Base-by-base conservation (phyloP, 1,140 invertebrate genomes). In the Achroia grisella region DNA sequence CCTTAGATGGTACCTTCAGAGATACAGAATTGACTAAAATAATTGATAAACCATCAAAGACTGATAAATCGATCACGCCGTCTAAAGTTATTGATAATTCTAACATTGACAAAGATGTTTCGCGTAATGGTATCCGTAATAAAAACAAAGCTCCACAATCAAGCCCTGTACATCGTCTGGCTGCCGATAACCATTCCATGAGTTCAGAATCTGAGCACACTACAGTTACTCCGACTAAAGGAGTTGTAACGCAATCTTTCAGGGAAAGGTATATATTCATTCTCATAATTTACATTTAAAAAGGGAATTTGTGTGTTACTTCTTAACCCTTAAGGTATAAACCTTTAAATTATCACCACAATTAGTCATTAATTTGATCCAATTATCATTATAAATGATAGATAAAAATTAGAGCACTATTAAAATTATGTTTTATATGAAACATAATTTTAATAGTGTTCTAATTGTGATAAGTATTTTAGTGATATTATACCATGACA, bases 1-100 rank as follows among this genome's bases (percentile, higher is more conserved):
- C 96, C 44, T 88, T 98, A 43, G 95, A 97, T 89, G 96, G 96
- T 40, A 94, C 92, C 62, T 93, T 96, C 85, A 90, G 90, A 62
- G 95, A 97, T 79, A 95, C 73, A 49, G 67, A 80, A 60, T 43
- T 80, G 36, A 56, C 62, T 41, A 63, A 75, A 42, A 55, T 70
- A 49, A 44, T 53, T 33, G 63, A 78, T 54, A 85, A 70, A 53
- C 49, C 60, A 11, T 42, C 54, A 30, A 68, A 84, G 69, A 53
- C 56, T 55, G 68, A 76, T 32, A 81, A 71, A 62, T 71, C 48
- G 40, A 66, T 74, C 53, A 41, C 34, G 40, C 63, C 33, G 13
- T 14, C 44, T 10, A 71, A 63, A 62, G 2, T 6, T 23, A 6
- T 23, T 32, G 65, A 75, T 46, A 44, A n/a, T n/a, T n/a, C 53